Evolutionary conservation across 1,140 invertebrate species (phyloP).

Genomic region (Pogonognathellus flavescens): DNA sequence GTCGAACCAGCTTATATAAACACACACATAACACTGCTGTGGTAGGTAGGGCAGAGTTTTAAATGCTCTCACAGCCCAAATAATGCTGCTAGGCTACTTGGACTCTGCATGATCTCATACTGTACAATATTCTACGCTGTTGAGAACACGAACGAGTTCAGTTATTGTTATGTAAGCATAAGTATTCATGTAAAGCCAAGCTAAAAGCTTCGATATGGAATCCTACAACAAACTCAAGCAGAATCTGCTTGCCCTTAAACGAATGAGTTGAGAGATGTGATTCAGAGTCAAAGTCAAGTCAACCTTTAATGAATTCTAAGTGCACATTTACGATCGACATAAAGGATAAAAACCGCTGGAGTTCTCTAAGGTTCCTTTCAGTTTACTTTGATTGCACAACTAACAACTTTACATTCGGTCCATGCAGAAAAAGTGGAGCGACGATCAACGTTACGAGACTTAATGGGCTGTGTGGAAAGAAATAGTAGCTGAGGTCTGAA

Average conservation of each 20-base stretch:
- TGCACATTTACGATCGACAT: conserved; percentile 48
- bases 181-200: conserved; percentile 22
- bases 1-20: neutral
- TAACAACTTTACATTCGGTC: neutral
- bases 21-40: neutral
- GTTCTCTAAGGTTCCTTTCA: conserved; percentile 32
- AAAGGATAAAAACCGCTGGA: conserved; percentile 46
- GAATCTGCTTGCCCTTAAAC: conserved; percentile 24
- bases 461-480: conserved; percentile 41
- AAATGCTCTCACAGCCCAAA: neutral
- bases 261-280: conserved; percentile 42
- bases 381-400: conserved; percentile 26
- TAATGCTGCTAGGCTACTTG: neutral
- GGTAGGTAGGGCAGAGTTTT: too few species aligned
- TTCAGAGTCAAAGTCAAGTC: conserved; percentile 43
- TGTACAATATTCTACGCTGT: conserved; percentile 4
- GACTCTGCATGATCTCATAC: neutral
- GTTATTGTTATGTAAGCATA: conserved; percentile 45
- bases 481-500: neutral
- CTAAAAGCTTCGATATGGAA: conserved; percentile 7
- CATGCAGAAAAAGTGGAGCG: conserved; percentile 9
- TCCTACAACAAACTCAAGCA: neutral
- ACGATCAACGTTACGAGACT: neutral
- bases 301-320: conserved; percentile 50
- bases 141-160: conserved; percentile 27